Conservation (phyloP, 2,113 vertebrate genomes). For the Xiphophorus couchianus region DNA sequence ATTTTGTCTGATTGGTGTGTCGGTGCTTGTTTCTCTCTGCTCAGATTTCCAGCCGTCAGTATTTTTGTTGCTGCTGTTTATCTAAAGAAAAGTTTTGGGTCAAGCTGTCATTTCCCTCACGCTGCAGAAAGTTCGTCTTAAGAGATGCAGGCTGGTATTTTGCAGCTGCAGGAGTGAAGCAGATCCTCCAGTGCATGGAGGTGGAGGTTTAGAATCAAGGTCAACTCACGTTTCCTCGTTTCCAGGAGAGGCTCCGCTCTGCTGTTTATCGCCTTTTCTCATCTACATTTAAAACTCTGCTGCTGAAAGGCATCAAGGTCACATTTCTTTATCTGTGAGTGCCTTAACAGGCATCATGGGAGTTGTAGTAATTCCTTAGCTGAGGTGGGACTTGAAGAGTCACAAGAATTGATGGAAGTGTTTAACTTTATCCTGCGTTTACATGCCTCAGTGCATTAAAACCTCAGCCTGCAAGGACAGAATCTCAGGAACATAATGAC, state of each 20-base stretch:
- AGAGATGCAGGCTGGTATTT: background rate
- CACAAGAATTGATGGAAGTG: background rate
- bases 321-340: slow-evolving; percentile 14
- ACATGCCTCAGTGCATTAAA: background rate
- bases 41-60: background rate
- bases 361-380: slow-evolving; percentile 1
- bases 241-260: background rate
- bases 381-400: background rate
- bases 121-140: background rate
- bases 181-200: background rate
- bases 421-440: background rate
- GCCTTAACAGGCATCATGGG: slow-evolving; percentile 30
- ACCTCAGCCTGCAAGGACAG: background rate
- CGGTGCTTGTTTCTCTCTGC: background rate
- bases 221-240: background rate
- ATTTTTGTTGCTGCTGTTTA: background rate
- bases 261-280: slow-evolving; percentile 2
- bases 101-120: background rate
- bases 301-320: slow-evolving; percentile 38
- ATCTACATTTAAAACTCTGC: slow-evolving; percentile 35
- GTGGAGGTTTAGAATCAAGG: background rate
- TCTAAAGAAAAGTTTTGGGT: background rate
- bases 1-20: background rate
- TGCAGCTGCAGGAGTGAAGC: background rate
- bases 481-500: background rate